Evolutionary conservation across 2,113 vertebrate genomes (phyloP).

Genomic region (Trinectes maculatus): DNA sequence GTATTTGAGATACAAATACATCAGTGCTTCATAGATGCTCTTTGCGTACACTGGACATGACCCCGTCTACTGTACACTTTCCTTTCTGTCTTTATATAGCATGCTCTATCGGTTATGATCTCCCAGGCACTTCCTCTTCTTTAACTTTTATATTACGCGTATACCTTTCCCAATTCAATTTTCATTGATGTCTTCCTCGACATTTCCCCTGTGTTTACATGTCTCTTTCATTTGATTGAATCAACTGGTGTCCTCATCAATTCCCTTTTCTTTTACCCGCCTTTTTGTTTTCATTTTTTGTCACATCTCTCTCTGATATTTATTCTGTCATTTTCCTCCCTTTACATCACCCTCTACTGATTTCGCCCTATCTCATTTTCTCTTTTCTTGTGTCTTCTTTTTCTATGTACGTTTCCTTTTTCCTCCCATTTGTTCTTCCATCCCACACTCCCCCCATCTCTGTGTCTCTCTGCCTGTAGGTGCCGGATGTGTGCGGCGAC

Average conservation of each 20-base stretch:
- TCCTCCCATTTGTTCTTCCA: constrained; percentile 56
- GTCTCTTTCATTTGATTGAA: constrained; percentile 23
- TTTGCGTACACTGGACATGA: constrained; percentile 49
- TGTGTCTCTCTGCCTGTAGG: constrained; percentile 87
- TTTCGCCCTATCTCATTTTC: constrained; percentile 6
- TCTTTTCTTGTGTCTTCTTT: constrained; percentile 27
- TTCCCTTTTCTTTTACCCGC: constrained; percentile 26
- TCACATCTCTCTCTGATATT: constrained; percentile 37
- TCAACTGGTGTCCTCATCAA: constrained; percentile 15
- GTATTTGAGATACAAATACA: constrained; percentile 59
- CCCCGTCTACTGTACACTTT: constrained; percentile 23
- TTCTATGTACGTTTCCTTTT: constrained; percentile 31
- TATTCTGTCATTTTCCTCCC: constrained; percentile 20
- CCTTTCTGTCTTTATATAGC: constrained; percentile 38
- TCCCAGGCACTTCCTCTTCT: constrained; percentile 25
- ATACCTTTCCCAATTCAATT: constrained; percentile 42
- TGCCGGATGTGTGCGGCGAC: constrained; percentile 99
- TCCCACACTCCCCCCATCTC: constrained; percentile 71
- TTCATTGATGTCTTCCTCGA: constrained; percentile 51
- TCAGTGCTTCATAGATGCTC: constrained; percentile 43
- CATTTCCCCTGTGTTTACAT: constrained; percentile 35
- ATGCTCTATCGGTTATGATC: constrained; percentile 49
- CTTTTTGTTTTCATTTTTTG: constrained; percentile 26
- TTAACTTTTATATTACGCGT: constrained; percentile 46
- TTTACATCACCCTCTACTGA: background rate